A percentile compares a stretch with the other conserved stretches of the same genome.
phyloP scores from a whole-genome alignment of 2,797 vertebrate species.

The Anniella stebbinsi region DNA sequence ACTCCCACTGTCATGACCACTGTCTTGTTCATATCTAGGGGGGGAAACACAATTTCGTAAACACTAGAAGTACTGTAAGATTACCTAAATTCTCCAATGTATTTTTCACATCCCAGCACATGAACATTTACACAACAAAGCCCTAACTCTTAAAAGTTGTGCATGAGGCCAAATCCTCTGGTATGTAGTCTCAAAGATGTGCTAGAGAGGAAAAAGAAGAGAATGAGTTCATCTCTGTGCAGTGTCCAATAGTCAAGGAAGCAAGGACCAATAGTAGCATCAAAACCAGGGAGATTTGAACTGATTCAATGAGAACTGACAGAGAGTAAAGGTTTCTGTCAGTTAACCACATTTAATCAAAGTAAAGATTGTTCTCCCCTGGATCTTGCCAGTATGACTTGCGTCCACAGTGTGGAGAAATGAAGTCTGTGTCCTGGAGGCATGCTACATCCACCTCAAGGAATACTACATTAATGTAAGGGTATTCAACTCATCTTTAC shows the following conservation, averaged over 20 bases:
- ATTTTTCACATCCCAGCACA: not conserved
- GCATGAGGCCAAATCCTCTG: not conserved
- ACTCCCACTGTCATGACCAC: conserved; percentile 97
- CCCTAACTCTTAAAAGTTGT: not conserved
- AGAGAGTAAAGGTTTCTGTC: no score
- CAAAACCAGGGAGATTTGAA: not conserved
- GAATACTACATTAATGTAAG: not conserved
- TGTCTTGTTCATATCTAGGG: conserved; percentile 94
- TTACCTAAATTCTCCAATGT: not conserved
- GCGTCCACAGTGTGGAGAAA: not conserved
- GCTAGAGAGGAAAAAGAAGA: not conserved
- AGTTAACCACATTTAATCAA: not conserved
- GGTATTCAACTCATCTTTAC: not conserved
- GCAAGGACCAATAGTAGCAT: not conserved
- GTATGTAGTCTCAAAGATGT: not conserved
- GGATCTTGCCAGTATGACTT: not conserved
- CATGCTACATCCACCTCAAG: not conserved
- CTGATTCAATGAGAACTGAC: not conserved
- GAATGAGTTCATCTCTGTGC: not conserved
- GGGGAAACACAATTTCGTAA: conserved; percentile 34
- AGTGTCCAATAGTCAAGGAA: not conserved
- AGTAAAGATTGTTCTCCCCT: no score
- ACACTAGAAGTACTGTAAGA: not conserved
- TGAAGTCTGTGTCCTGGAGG: not conserved
- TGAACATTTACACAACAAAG: not conserved